Evolutionary conservation across 2,113 vertebrate species (phyloP).

Genomic region (Microcebus griseorufus): DNA sequence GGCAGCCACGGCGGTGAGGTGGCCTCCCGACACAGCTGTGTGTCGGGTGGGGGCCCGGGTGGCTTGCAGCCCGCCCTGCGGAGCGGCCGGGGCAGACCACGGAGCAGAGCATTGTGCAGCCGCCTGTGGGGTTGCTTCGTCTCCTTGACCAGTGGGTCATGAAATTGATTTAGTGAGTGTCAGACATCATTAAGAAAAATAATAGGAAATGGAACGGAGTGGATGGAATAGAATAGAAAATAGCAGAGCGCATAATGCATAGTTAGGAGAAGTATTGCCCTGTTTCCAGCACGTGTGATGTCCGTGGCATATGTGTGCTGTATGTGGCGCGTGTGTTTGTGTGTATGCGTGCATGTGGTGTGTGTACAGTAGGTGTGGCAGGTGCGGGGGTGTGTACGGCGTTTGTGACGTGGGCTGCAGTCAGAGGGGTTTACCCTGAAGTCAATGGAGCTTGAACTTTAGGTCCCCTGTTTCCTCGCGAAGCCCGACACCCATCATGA

Average conservation of each 20-base stretch:
- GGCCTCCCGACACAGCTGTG: neutral
- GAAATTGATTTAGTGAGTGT: neutral
- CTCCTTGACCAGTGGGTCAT: neutral
- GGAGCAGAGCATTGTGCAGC: neutral
- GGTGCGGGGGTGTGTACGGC: neutral
- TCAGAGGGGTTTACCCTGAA: neutral
- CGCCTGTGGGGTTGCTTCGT: neutral
- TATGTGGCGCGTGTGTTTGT: neutral
- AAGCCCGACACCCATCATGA: neutral
- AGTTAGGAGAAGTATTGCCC: neutral
- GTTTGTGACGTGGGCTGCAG: neutral
- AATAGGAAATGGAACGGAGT: neutral
- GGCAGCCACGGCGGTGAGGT: accelerated
- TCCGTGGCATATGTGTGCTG: neutral
- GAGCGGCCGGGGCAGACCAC: neutral
- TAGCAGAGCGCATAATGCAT: neutral
- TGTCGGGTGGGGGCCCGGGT: neutral
- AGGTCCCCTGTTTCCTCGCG: neutral
- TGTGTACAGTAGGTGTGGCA: neutral
- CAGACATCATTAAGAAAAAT: neutral
- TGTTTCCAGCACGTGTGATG: neutral
- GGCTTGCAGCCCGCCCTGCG: neutral
- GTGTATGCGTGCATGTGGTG: neutral
- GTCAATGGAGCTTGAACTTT: neutral
- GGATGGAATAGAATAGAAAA: neutral